phyloP scores from a whole-genome alignment of 2,797 vertebrate species.

The Valencia hispanica region DNA sequence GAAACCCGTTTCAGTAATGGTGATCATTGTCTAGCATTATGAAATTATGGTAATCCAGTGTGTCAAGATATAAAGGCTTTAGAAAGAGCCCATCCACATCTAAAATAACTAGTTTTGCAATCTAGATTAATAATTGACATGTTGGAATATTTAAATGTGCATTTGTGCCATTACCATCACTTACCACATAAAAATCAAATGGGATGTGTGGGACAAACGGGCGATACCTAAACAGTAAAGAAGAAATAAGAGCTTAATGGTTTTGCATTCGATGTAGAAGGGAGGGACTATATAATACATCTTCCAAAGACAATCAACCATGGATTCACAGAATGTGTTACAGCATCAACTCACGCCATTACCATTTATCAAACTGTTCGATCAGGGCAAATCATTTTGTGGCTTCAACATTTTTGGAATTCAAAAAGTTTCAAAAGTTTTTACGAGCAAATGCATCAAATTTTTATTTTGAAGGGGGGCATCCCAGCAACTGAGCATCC shows the following conservation, averaged over 20 bases:
- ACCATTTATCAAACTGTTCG: too few relatives aligned
- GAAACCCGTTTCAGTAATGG: constrained; percentile 18
- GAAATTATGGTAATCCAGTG: not conserved
- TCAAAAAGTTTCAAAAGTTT: too few relatives aligned
- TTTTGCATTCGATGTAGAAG: not conserved
- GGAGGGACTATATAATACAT: not conserved
- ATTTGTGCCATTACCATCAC: constrained; percentile 53
- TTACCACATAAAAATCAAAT: constrained; percentile 97
- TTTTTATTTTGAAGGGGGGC: too few relatives aligned
- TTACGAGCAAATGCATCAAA: too few relatives aligned
- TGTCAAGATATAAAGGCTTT: not conserved
- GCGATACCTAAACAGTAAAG: constrained; percentile 84
- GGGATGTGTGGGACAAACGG: constrained; percentile 98
- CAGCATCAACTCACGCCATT: too few relatives aligned
- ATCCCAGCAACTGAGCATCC: too few relatives aligned
- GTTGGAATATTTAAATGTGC: too few relatives aligned
- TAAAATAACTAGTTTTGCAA: not conserved
- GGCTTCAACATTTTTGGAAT: too few relatives aligned
- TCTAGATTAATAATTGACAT: too few relatives aligned
- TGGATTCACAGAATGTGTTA: not conserved
- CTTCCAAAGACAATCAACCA: not conserved
- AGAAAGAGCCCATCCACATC: not conserved
- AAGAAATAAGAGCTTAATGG: not conserved
- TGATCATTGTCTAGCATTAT: not conserved
- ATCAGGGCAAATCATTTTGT: too few relatives aligned